These are phyloP conservation scores for Pangasianodon gigas DNA, from an alignment of 2,113 vertebrate genomes.

Conservation along the genomic window DNA sequence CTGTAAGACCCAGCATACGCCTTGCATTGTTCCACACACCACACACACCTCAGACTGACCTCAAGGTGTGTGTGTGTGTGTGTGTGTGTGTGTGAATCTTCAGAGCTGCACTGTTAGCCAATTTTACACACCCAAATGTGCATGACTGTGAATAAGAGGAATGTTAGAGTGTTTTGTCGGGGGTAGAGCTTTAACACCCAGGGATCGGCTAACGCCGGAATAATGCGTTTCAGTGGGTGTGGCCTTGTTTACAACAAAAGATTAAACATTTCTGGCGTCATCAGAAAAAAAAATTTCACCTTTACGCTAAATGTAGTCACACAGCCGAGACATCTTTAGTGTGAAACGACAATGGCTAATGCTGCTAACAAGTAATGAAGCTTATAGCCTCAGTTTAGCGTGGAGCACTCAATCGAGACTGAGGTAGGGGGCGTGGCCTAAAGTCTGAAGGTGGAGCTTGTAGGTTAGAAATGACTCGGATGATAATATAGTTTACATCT, in stretches of 20 bases:
- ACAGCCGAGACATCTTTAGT: too few species aligned
- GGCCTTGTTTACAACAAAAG: not conserved
- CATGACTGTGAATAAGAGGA: not conserved
- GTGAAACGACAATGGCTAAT: too few species aligned
- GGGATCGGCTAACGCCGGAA: not conserved
- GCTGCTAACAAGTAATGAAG: too few species aligned
- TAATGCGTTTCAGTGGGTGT: not conserved
- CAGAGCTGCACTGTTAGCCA: not conserved
- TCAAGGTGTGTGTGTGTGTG: slow-evolving; percentile 13
- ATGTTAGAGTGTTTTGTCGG: not conserved
- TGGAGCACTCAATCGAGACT: too few species aligned
- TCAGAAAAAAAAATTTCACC: too few species aligned
- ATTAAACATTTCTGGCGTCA: not conserved
- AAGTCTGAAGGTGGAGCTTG: too few species aligned
- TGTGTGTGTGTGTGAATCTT: not conserved
- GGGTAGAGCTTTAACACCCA: not conserved
- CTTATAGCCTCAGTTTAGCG: too few species aligned
- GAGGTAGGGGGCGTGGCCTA: too few species aligned
- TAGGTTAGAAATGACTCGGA: too few species aligned
- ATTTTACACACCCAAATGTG: slow-evolving; percentile 20
- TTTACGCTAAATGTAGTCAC: too few species aligned
- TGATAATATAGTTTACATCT: too few species aligned
- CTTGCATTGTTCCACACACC: not conserved
- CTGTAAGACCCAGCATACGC: not conserved
- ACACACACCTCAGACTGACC: slow-evolving; percentile 26